Conservation (phyloP, 2,113 vertebrate species). For the Prionailurus viverrinus region DNA sequence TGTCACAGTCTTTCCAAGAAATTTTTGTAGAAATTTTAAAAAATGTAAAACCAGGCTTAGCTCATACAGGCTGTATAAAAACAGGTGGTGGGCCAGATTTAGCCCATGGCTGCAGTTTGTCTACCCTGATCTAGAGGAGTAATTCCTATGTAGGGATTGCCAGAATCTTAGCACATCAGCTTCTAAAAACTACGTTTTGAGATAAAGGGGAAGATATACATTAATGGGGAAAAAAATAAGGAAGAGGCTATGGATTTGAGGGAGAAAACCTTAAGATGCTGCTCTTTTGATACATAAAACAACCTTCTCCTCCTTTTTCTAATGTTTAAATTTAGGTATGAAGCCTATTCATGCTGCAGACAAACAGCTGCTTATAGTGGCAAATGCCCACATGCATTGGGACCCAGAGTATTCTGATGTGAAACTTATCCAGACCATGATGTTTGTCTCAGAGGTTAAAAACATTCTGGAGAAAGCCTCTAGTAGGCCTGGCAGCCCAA, state of each 20-base stretch:
- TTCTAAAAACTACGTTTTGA: conserved; percentile 11
- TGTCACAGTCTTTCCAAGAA: neutral
- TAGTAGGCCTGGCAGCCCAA: conserved; percentile 89
- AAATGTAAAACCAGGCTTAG: conserved; percentile 27
- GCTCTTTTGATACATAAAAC: conserved; percentile 20
- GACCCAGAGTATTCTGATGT: conserved; percentile 99
- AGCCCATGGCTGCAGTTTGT: neutral
- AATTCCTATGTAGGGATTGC: conserved; percentile 15
- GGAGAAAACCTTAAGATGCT: conserved; percentile 31
- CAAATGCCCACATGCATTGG: conserved; percentile 99
- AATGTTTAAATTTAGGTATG: conserved; percentile 87
- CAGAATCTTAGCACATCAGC: conserved; percentile 15
- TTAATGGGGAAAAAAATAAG: conserved; percentile 32
- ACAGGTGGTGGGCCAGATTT: neutral
- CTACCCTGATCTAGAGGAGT: neutral
- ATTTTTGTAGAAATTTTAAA: neutral
- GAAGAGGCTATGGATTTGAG: neutral
- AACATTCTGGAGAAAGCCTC: conserved; percentile 96
- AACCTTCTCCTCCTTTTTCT: conserved; percentile 52
- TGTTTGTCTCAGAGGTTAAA: conserved; percentile 99
- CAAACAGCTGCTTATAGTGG: conserved; percentile 95
- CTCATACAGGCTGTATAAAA: neutral
- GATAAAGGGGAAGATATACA: neutral
- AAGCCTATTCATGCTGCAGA: conserved; percentile 92
- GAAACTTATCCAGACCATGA: conserved; percentile 99